Base-by-base conservation (phyloP, 2,888 invertebrate genomes). In the Torymus auratus region DNA sequence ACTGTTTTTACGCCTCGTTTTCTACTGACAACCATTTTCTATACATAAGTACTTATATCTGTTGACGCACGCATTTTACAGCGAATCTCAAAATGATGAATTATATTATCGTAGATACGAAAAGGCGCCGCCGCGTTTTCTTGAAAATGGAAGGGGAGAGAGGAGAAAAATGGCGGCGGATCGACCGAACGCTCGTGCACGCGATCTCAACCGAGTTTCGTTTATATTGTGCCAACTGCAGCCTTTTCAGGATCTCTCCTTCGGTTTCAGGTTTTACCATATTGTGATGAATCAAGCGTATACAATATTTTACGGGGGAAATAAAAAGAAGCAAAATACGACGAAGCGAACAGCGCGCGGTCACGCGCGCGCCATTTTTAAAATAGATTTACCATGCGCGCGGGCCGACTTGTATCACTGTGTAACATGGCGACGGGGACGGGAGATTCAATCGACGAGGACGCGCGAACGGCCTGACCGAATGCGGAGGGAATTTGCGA, bases 141-240 rank as follows among this genome's bases (percentile, higher is more conserved):
- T 64, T 28, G 58, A 12, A 2, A 73, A 55, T 55, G 23, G 14
- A 53, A 53, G 17, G 4, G 17, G n/a, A 50, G 23, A 1, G 50
- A 64, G 20, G 41, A 41, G 41, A 10, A 17, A 60, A 78, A 67
- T 72, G 67, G 74, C 20, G 71, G 28, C 28, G 17, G 14, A 50
- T 2, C 2, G 56, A 58, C 50, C n/a, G 56, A 15, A 56, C 55
- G 60, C n/a, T 52, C n/a, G n/a, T 14, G 58, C 78, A 53, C 67
- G 73, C 73, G 70, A 74, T 60, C 68, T 60, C 68, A 71, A 82
- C 80, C 68, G 68, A 72, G 62, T 78, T 82, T 82, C 65, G 61
- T 80, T 82, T 82, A 72, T 55, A 82, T 80, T 82, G 82, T 82
- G 82, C 82, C 82, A 82, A 82, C 64, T 78, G 65, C 77, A 82